Percentiles rank a stretch among this genome's conserved stretches.
Evolutionary conservation across 92 coral and sea anemone species (phyloP).

Genomic region (Phenganax stokvisi): DNA sequence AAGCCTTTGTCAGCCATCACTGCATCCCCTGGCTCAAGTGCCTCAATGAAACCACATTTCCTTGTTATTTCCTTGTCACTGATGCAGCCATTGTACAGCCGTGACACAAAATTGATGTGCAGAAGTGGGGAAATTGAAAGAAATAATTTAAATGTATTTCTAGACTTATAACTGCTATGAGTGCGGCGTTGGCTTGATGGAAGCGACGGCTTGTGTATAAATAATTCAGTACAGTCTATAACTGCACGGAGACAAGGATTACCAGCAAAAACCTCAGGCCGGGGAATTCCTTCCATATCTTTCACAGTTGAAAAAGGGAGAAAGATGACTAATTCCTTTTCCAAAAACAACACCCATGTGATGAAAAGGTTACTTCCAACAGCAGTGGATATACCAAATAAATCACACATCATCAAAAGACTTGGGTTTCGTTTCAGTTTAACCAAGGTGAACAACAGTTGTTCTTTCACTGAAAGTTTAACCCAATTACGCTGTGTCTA

Average conservation of each 20-base stretch:
- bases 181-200: slow-evolving; percentile 56
- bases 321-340: slow-evolving; percentile 46
- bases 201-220: slow-evolving; percentile 50
- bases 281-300: slow-evolving; percentile 36
- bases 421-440: slow-evolving; percentile 59
- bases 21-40: slow-evolving; percentile 47
- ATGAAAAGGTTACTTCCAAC: slow-evolving; percentile 58
- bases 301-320: slow-evolving; percentile 46
- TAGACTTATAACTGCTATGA: slow-evolving; percentile 53
- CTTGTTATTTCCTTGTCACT: slow-evolving; percentile 52
- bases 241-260: slow-evolving; percentile 46
- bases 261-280: slow-evolving; percentile 40
- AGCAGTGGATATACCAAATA: slow-evolving; percentile 49
- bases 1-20: slow-evolving; percentile 56
- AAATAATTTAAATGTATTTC: slow-evolving; percentile 49
- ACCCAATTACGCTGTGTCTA: slow-evolving; percentile 7
- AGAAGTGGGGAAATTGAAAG: slow-evolving; percentile 53
- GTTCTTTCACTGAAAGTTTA: slow-evolving; percentile 24
- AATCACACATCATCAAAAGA: slow-evolving; percentile 60
- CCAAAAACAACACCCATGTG: slow-evolving; percentile 51
- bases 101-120: slow-evolving; percentile 51
- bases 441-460: slow-evolving; percentile 52
- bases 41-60: slow-evolving; percentile 49
- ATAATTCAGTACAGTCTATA: slow-evolving; percentile 57
- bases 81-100: slow-evolving; percentile 51